Evolutionary conservation across 92 coral and sea anemone species (phyloP).

Genomic region (Palythoa heliodiscus): DNA sequence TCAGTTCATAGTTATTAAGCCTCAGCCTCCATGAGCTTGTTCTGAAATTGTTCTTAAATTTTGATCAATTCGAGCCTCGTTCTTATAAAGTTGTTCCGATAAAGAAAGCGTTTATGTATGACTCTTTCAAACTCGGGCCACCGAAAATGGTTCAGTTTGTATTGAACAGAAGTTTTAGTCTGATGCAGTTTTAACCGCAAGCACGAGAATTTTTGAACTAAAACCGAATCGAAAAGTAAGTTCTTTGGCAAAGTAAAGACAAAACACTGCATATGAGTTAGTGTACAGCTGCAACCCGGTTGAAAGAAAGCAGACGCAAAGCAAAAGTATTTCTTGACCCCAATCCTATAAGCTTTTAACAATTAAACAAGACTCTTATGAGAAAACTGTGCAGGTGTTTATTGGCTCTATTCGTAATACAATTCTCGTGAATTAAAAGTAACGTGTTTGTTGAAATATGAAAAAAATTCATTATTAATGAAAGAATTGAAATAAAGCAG

Average conservation of each 20-base stretch:
- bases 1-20: no score
- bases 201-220: background rate
- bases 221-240: background rate
- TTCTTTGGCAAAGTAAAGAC: background rate
- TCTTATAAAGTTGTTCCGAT: no score
- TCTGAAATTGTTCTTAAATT: no score
- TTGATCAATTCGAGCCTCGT: no score
- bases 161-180: background rate
- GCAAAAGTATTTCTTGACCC: background rate
- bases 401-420: background rate
- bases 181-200: background rate
- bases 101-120: no score
- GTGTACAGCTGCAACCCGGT: conserved; percentile 1
- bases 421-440: conserved; percentile 23
- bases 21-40: no score
- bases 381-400: conserved; percentile 22
- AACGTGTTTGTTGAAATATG: conserved; percentile 14
- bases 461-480: conserved; percentile 33
- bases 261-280: background rate
- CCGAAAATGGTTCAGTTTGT: background rate
- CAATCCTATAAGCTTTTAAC: conserved; percentile 2
- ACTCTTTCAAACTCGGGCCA: background rate
- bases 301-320: background rate
- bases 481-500: conserved; percentile 22
- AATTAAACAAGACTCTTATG: conserved; percentile 14